Evolutionary conservation across 2,888 invertebrate species (phyloP).

Genomic region (Nephrotoma flavescens): DNA sequence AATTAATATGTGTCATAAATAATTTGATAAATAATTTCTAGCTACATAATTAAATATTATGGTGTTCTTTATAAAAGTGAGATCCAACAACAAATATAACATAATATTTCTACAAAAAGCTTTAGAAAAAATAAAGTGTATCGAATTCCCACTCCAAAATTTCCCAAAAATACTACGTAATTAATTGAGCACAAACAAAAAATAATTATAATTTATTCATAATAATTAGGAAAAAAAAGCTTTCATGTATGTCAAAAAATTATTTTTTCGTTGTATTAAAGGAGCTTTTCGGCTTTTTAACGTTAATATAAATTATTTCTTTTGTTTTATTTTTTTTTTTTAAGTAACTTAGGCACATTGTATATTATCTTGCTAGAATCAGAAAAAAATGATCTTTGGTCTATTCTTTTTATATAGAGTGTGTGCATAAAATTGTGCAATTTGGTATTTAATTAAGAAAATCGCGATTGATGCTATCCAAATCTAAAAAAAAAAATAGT

Average conservation of each 20-base stretch:
- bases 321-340: background rate
- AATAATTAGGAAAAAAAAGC: background rate
- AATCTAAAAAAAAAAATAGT: background rate
- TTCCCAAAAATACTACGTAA: background rate
- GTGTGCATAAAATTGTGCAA: background rate
- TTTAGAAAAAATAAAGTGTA: background rate
- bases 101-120: background rate
- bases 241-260: background rate
- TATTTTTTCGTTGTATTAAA: background rate
- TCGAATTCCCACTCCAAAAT: background rate
- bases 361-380: background rate
- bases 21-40: background rate
- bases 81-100: background rate
- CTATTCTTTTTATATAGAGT: background rate
- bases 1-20: background rate
- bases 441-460: background rate
- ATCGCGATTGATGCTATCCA: background rate
- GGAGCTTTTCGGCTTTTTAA: background rate
- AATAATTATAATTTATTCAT: background rate
- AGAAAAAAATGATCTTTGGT: background rate
- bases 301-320: background rate
- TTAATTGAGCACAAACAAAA: background rate
- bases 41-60: background rate
- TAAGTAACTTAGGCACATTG: background rate
- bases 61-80: background rate